These are phyloP conservation scores for Morinoia aosen DNA, from an alignment of 2,888 invertebrate species.

Conservation along the genomic window DNA sequence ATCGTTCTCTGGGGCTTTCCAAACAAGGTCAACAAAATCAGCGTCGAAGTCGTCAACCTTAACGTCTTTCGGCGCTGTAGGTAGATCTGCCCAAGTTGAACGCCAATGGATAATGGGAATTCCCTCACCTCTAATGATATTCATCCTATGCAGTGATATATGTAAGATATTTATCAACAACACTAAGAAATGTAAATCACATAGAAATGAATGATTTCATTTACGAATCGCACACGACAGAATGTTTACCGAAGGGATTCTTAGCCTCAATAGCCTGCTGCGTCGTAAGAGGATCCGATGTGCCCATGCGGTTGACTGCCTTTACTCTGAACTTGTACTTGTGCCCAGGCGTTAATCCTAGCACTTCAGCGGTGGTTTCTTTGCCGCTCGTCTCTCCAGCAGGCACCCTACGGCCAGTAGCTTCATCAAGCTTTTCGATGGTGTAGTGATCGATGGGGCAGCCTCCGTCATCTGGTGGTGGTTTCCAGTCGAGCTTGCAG, in stretches of 20 bases:
- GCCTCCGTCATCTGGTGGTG: slow-evolving; percentile 95
- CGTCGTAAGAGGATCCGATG: slow-evolving; percentile 93
- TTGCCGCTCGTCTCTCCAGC: slow-evolving; percentile 93
- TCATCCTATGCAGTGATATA: background rate
- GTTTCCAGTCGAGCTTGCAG: slow-evolving; percentile 90
- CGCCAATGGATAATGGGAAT: slow-evolving; percentile 7
- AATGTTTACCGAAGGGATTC: slow-evolving; percentile 88
- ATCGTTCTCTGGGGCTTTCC: slow-evolving; percentile 86
- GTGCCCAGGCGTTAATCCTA: slow-evolving; percentile 90
- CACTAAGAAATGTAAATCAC: background rate
- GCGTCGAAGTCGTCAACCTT: slow-evolving; percentile 92
- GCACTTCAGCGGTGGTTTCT: slow-evolving; percentile 82
- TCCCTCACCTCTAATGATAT: background rate
- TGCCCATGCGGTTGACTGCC: slow-evolving; percentile 96
- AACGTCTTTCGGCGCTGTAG: slow-evolving; percentile 88
- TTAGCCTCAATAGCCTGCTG: slow-evolving; percentile 91
- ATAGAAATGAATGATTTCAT: background rate
- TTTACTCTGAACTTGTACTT: slow-evolving; percentile 98
- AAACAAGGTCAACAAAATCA: slow-evolving; percentile 93
- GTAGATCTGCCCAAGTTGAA: no score
- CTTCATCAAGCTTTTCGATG: slow-evolving; percentile 95
- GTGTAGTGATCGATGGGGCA: slow-evolving; percentile 93
- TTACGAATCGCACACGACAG: background rate
- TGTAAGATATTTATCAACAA: no score
- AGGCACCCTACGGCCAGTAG: slow-evolving; percentile 89